These are phyloP conservation scores for Phrynocephalus guinanensis DNA, from an alignment of 2,797 vertebrate species.

Conservation along the genomic window DNA sequence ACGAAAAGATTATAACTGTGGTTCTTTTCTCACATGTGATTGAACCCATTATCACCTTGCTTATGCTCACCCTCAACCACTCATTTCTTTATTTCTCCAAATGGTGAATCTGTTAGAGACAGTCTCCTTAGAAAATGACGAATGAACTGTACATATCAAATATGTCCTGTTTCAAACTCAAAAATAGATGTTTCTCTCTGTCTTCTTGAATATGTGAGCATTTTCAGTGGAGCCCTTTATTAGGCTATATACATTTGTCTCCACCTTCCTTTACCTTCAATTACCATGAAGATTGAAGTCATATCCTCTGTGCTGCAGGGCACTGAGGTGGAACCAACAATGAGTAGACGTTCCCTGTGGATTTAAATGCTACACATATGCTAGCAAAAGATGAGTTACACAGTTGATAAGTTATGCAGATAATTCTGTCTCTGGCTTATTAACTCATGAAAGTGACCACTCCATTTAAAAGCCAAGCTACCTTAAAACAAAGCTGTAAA, in stretches of 20 bases:
- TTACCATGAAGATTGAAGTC: slow-evolving; percentile 68
- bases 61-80: too few relatives aligned
- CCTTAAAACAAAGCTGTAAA: slow-evolving; percentile 39
- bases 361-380: slow-evolving; percentile 87
- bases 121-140: too few relatives aligned
- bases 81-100: background rate
- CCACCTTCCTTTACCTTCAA: slow-evolving; percentile 70
- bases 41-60: too few relatives aligned
- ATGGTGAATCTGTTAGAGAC: too few relatives aligned
- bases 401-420: slow-evolving; percentile 82
- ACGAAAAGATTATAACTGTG: too few relatives aligned
- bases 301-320: slow-evolving; percentile 61
- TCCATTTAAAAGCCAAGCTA: slow-evolving; percentile 62
- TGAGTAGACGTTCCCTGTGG: slow-evolving; percentile 79
- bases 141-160: slow-evolving; percentile 23
- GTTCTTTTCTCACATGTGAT: too few relatives aligned
- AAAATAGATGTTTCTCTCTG: slow-evolving; percentile 78
- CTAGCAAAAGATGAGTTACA: slow-evolving; percentile 84
- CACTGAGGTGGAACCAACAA: slow-evolving; percentile 72
- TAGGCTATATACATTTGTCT: slow-evolving; percentile 77
- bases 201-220: slow-evolving; percentile 38
- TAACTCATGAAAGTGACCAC: slow-evolving; percentile 82
- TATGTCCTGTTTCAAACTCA: slow-evolving; percentile 66
- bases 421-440: slow-evolving; percentile 88
- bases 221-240: slow-evolving; percentile 74